Conservation (phyloP, 2,888 invertebrate species). For the Drosophila atripex region DNA sequence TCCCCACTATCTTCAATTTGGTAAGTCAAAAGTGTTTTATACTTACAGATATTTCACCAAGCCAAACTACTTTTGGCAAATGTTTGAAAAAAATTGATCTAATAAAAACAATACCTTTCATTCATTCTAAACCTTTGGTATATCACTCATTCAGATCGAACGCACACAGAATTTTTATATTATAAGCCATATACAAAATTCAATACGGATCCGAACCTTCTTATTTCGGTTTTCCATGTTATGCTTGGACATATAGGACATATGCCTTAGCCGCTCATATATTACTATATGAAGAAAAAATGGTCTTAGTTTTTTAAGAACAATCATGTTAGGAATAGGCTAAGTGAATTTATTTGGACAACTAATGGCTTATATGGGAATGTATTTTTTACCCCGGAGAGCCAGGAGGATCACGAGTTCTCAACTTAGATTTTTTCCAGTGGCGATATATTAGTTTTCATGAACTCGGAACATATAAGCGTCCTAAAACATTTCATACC, state of each 20-base stretch:
- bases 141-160: too few relatives aligned
- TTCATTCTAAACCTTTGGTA: too few relatives aligned
- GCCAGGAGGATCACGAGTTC: conserved; percentile 86
- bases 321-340: conserved; percentile 76
- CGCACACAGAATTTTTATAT: too few relatives aligned
- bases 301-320: conserved; percentile 65
- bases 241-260: conserved; percentile 93
- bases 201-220: conserved; percentile 80
- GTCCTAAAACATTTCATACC: conserved; percentile 82
- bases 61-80: too few relatives aligned
- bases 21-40: too few relatives aligned
- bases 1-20: too few relatives aligned
- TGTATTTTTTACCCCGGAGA: conserved; percentile 87
- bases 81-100: too few relatives aligned
- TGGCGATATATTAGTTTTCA: conserved; percentile 85
- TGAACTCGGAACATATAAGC: conserved; percentile 86
- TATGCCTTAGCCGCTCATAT: conserved; percentile 89
- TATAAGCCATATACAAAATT: conserved; percentile 20
- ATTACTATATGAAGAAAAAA: conserved; percentile 85
- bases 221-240: conserved; percentile 90
- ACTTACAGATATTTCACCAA: too few relatives aligned
- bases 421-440: conserved; percentile 86
- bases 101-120: too few relatives aligned
- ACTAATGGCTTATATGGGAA: conserved; percentile 90
- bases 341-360: conserved; percentile 87